Base-by-base conservation (phyloP, 2,797 vertebrate species). In the Carduelis carduelis region DNA sequence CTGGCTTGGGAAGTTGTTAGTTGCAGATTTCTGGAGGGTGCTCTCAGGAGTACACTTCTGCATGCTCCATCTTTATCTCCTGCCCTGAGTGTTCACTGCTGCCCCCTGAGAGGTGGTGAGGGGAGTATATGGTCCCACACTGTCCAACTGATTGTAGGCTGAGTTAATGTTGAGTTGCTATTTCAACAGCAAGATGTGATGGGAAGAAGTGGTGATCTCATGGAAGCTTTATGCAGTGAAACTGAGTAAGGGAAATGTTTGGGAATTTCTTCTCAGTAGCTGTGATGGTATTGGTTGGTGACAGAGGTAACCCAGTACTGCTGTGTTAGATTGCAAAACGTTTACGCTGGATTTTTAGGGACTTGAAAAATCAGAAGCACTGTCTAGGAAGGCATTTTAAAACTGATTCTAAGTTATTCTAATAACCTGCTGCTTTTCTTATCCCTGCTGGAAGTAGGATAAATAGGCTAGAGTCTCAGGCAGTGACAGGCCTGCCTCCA, bases 51-150 rank as follows among this genome's bases (percentile, higher is more conserved):
- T 20, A 1, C 11, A 19, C n/a, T 70, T 50, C 24, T 77, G 12
- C 24, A 5, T 50, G 11, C 15, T 77, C 24, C 5, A 2, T 63
- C 32, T 22, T 75, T 15, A 20, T 49, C 17, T 64, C 18, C 44
- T 64, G 56, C 30, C 22, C 6, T 0, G 0, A 0, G 0, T 27
- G 30, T 70, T 81, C 30, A 4, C 12, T 50, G 44, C 71, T 71
- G 47, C 41, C 24, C 1, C 2, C 7, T 43, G 17, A 37, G 43
- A 52, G 41, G 47, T 71, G 69, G 41, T 9, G 6, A 74, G 52
- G 17, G 32, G 20, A 53, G 4, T 19, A 2, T 12, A 34, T 72
- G 35, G 14, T 70, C 46, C 46, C 14, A 4, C 11, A 19, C 43
- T 17, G 21, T 24, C 20, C 4, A 2, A 4, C 20, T 60, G 23